These are phyloP conservation scores for Sylvilagus floridanus DNA, from an alignment of 2,797 vertebrate species.

Conservation along the genomic window DNA sequence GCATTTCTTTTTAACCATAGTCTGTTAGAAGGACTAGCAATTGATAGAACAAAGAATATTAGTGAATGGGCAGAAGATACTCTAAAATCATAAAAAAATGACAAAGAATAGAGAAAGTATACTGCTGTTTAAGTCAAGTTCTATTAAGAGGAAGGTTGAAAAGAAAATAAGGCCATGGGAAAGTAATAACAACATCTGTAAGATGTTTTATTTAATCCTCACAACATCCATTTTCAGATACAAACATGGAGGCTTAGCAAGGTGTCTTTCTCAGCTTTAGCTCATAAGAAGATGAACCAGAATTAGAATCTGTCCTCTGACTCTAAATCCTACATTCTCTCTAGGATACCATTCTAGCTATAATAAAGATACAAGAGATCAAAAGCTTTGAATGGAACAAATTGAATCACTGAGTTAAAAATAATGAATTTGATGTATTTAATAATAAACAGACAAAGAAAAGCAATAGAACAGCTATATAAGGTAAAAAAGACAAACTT, in stretches of 20 bases:
- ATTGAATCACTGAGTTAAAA: background rate
- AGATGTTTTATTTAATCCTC: background rate
- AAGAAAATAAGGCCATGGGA: background rate
- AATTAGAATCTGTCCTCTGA: conserved; percentile 35
- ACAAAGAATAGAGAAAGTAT: background rate
- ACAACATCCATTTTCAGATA: conserved; percentile 17
- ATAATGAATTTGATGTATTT: background rate
- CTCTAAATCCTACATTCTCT: background rate
- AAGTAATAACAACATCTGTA: background rate
- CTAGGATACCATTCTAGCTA: background rate
- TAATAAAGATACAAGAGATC: background rate
- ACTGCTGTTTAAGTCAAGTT: background rate
- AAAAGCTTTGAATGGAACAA: conserved; percentile 25
- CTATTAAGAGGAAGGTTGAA: background rate
- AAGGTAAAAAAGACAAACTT: background rate
- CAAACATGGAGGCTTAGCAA: conserved; percentile 36
- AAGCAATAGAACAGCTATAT: background rate
- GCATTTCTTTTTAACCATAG: conserved; percentile 14
- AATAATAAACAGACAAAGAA: background rate
- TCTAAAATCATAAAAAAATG: background rate
- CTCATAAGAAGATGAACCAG: background rate
- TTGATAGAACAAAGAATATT: conserved; percentile 3
- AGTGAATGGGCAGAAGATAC: background rate
- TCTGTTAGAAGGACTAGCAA: conserved; percentile 11
- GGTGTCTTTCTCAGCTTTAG: background rate